phyloP scores from a whole-genome alignment of 2,888 invertebrate genomes.

The Amaurobius ferox region DNA sequence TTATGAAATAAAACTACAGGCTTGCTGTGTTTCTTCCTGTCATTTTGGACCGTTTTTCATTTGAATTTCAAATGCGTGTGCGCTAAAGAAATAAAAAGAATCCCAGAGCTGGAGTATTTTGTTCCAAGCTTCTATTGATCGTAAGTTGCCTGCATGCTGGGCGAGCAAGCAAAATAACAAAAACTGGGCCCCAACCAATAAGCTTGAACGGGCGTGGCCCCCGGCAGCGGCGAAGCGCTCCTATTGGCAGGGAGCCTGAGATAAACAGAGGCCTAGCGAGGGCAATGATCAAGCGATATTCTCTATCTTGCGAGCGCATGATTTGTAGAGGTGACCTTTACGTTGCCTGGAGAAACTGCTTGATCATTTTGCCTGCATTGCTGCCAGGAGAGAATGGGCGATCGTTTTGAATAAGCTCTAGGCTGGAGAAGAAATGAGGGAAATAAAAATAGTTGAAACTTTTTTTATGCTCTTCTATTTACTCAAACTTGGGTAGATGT shows the following conservation, averaged over 20 bases:
- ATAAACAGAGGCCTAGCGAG: slow-evolving; percentile 71
- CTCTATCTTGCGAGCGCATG: slow-evolving; percentile 62
- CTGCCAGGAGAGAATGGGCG: slow-evolving; percentile 37
- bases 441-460: slow-evolving; percentile 3
- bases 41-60: slow-evolving; percentile 6
- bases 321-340: slow-evolving; percentile 72
- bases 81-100: slow-evolving; percentile 5
- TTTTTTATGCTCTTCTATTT: slow-evolving; percentile 24
- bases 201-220: slow-evolving; percentile 45
- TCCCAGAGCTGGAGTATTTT: slow-evolving; percentile 15
- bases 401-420: slow-evolving; percentile 35
- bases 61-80: slow-evolving; percentile 1
- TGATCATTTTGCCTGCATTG: slow-evolving; percentile 53
- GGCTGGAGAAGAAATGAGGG: slow-evolving; percentile 27
- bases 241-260: slow-evolving; percentile 53
- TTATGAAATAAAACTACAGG: neutral
- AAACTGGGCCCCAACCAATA: slow-evolving; percentile 48
- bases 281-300: slow-evolving; percentile 70
- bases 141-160: slow-evolving; percentile 36
- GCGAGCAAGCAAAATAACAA: slow-evolving; percentile 55
- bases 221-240: slow-evolving; percentile 26
- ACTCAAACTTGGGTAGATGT: slow-evolving; percentile 23
- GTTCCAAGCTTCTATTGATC: slow-evolving; percentile 58
- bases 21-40: neutral
- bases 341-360: slow-evolving; percentile 56